Base-by-base conservation (phyloP, 2,113 vertebrate species). In the Pagrus major region DNA sequence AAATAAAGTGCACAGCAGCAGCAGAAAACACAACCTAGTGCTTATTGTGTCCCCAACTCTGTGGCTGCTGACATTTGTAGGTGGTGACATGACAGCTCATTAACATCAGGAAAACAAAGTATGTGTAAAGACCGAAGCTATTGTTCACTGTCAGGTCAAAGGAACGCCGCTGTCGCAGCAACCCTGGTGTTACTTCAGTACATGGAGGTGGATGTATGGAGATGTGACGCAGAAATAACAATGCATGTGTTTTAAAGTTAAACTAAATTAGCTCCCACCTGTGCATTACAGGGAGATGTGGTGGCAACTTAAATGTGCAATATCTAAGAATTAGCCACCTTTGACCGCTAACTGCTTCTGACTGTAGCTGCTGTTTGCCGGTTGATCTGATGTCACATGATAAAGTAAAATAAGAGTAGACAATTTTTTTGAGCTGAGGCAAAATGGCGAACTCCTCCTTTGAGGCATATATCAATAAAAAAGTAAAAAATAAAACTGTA, bases 31-130 rank as follows among this genome's bases (percentile, higher is more conserved):
- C 8, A 14, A 58, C 61, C 18, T 46, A 21, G 56, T 56, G 29
- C 42, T 37, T 54, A 21, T 0, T 12, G 18, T 55, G 1, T 16
- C 23, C 31, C 72, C 2, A 41, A 14, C 18, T 8, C 5, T 60
- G 41, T 29, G 15, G 9, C 12, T 16, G 42, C 49, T 79, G 66
- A 67, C 27, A 60, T 18, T 35, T 39, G 76, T 46, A 44, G 44
- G 69, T 12, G 65, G 20, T 27, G 42, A 54, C 33, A 49, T 21
- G 47, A 47, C 29, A 4, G 21, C 9, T 70, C 46, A 68, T 73
- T 52, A 69, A 37, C 33, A 29, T 16, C 31, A 51, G 16, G 25
- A 29, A 39, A 70, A 64, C 29, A 27, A 25, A 67, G 47, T 51
- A 12, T 20, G 29, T 8, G 15, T 18, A 27, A 33, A 3, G 15